Percentiles rank a stretch among this genome's conserved stretches.
These are phyloP conservation scores for Gadus macrocephalus DNA, from an alignment of 2,113 vertebrate genomes.

Conservation along the genomic window DNA sequence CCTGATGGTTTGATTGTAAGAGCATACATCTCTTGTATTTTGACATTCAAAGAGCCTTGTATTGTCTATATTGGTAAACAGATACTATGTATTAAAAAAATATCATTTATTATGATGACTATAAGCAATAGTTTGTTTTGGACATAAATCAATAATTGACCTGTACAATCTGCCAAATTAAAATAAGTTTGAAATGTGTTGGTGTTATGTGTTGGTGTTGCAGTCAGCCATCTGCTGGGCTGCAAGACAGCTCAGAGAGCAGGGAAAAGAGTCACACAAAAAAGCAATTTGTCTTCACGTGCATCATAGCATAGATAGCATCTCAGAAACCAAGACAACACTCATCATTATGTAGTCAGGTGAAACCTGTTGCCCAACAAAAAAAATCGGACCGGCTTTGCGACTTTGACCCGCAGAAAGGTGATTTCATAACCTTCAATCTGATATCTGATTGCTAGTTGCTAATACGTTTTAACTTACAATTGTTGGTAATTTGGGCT, in stretches of 20 bases:
- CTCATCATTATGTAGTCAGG: conserved; percentile 38
- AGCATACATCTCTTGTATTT: no score
- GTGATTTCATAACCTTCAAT: no score
- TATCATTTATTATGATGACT: no score
- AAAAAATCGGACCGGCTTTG: conserved; percentile 3
- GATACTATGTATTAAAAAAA: no score
- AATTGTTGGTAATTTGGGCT: no score
- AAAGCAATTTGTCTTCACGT: background rate
- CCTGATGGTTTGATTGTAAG: no score
- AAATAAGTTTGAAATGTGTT: background rate
- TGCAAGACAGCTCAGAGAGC: background rate
- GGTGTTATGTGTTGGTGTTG: background rate
- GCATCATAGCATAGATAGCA: conserved; percentile 52
- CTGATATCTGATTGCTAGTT: no score
- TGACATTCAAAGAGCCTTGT: no score
- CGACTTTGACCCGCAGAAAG: background rate
- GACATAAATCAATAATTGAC: no score
- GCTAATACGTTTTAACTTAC: no score
- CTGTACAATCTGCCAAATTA: background rate
- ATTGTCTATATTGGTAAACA: no score
- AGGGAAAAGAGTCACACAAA: conserved; percentile 24
- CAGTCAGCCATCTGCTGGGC: background rate
- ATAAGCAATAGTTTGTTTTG: no score
- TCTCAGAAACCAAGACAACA: conserved; percentile 65
- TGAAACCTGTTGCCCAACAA: conserved; percentile 14